Evolutionary conservation across 2,888 invertebrate species (phyloP).

Genomic region (Drosophila picticornis): DNA sequence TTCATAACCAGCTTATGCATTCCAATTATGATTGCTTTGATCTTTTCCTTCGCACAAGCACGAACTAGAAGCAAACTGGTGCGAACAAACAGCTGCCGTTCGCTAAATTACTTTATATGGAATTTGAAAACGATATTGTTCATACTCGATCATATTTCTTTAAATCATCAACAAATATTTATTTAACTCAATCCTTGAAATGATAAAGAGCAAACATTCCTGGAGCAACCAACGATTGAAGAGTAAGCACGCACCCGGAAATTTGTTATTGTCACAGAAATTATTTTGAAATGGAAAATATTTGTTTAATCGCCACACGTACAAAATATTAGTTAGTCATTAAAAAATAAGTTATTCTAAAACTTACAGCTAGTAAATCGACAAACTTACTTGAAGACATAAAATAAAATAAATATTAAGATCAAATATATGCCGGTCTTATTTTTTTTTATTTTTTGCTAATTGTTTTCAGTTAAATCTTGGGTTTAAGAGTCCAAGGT

Average conservation of each 20-base stretch:
- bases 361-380: not conserved
- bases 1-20: not conserved
- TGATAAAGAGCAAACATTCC: not conserved
- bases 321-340: not conserved
- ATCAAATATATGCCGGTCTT: not conserved
- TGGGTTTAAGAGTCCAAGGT: too few relatives aligned
- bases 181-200: too few relatives aligned
- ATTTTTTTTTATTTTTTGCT: too few relatives aligned
- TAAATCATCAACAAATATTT: too few relatives aligned
- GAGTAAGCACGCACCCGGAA: not conserved
- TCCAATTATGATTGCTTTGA: not conserved
- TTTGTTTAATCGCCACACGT: too few relatives aligned
- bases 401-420: too few relatives aligned
- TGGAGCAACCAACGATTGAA: not conserved
- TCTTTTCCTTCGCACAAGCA: not conserved
- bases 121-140: not conserved
- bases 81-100: not conserved
- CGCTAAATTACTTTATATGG: not conserved
- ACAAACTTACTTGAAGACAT: not conserved
- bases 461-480: too few relatives aligned
- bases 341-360: not conserved
- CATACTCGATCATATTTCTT: not conserved
- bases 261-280: too few relatives aligned
- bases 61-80: not conserved
- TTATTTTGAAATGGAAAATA: too few relatives aligned